phyloP scores from a whole-genome alignment of 2,113 vertebrate genomes.

The Chunga burmeisteri region DNA sequence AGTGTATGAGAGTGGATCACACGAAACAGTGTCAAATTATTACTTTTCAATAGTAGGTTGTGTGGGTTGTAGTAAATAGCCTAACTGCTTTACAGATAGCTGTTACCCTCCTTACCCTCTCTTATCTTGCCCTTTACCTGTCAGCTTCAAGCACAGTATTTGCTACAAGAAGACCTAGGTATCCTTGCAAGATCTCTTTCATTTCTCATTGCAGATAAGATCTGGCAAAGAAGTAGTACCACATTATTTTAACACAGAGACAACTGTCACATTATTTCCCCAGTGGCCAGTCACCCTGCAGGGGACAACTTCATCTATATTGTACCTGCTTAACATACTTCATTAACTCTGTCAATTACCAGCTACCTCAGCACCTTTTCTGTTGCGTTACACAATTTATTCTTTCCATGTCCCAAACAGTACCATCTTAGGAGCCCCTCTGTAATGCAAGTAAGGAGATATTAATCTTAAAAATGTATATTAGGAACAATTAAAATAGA shows the following conservation, averaged over 20 bases:
- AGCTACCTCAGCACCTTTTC: slow-evolving; percentile 54
- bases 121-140: slow-evolving; percentile 7
- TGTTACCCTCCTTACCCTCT: background rate
- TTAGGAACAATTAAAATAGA: slow-evolving; percentile 29
- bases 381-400: slow-evolving; percentile 41
- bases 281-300: slow-evolving; percentile 53
- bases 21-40: slow-evolving; percentile 17
- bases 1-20: background rate
- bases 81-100: background rate
- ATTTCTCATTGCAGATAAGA: slow-evolving; percentile 33
- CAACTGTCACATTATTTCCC: slow-evolving; percentile 62
- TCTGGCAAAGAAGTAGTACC: slow-evolving; percentile 55
- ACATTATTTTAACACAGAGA: slow-evolving; percentile 56
- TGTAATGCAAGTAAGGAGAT: background rate
- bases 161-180: background rate
- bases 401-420: slow-evolving; percentile 5
- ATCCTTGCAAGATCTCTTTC: slow-evolving; percentile 41
- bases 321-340: slow-evolving; percentile 61
- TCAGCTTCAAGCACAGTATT: background rate
- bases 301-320: slow-evolving; percentile 58
- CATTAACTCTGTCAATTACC: slow-evolving; percentile 60
- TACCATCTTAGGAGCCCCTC: background rate
- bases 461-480: slow-evolving; percentile 38
- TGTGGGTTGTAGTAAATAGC: background rate
- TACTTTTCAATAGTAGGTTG: slow-evolving; percentile 1